Base-by-base conservation (phyloP, 2,888 invertebrate species). In the Troides aeacus region DNA sequence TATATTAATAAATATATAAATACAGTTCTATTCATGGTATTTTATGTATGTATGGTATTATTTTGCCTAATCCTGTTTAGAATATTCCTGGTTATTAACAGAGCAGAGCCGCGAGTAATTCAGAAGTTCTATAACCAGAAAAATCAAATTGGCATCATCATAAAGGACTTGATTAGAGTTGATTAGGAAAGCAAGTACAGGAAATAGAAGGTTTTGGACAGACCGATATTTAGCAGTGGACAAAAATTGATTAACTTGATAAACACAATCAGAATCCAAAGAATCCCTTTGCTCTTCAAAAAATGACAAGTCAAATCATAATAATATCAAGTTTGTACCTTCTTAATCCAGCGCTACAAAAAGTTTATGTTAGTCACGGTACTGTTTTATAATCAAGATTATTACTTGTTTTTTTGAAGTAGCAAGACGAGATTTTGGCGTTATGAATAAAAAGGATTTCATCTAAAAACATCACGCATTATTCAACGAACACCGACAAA, bases 51-150 rank as follows among this genome's bases (percentile, higher is more conserved):
- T 30, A 30, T 30, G 30, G 30, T 30, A 30, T 30, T 30, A 4
- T 30, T 30, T 30, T 30, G 30, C 3, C 30, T 30, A 30, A 30
- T 30, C 30, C 2, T 30, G 30, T 30, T 30, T 30, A 30, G 30
- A 30, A 30, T 30, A 30, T 5, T 30, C 5, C 3, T 30, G 2
- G 53, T 21, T 3, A 39, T 53, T n/a, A 60, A 24, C 36, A 50
- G 64, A 36, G 17, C 10, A 24, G 18, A 64, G 39, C 39, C 66
- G 1, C 46, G 72, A 7, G 71, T 69, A 12, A 68, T 74, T 76
- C 71, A 2, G 79, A 74, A 46, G 64, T 50, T 50, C 68, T 77
- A 6, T 73, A 78, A 63, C 68, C 79, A 24, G 74, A 74, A 2
- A 82, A 83, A 69, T 69, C 77, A 0, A 69, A 21, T 59, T 72